phyloP scores from a whole-genome alignment of 2,113 vertebrate species.

The Cochlearius cochlearius region DNA sequence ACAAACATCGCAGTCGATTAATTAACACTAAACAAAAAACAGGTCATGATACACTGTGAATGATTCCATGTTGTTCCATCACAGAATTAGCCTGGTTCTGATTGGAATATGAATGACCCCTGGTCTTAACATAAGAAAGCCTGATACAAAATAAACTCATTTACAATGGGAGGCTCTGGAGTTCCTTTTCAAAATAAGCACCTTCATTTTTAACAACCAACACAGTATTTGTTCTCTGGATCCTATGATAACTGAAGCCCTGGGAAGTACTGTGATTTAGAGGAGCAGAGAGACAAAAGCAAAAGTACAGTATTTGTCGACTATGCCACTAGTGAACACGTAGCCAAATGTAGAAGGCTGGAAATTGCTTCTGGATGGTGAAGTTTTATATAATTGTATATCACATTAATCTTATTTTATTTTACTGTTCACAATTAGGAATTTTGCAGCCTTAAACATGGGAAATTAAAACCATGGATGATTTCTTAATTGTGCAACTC shows the following conservation, averaged over 20 bases:
- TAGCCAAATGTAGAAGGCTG: neutral
- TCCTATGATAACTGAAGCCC: neutral
- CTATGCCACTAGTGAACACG: neutral
- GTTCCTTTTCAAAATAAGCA: neutral
- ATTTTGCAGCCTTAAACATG: conserved; percentile 41
- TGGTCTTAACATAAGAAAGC: neutral
- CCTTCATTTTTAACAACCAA: neutral
- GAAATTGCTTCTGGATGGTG: neutral
- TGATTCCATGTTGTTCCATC: neutral
- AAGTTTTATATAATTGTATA: conserved; percentile 14
- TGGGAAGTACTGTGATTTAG: neutral
- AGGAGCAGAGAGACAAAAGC: neutral
- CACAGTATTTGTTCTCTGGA: neutral
- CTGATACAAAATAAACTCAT: neutral
- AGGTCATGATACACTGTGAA: neutral
- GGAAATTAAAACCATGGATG: conserved; percentile 55
- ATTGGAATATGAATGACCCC: neutral
- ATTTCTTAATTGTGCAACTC: conserved; percentile 69
- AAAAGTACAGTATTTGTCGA: neutral
- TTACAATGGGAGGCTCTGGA: neutral
- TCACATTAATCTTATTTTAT: conserved; percentile 53
- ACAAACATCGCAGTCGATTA: neutral
- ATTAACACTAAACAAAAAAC: neutral
- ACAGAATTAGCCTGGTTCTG: neutral
- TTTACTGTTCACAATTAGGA: conserved; percentile 48